Conservation (phyloP, 2,888 invertebrate genomes). For the Sympetrum striolatum region DNA sequence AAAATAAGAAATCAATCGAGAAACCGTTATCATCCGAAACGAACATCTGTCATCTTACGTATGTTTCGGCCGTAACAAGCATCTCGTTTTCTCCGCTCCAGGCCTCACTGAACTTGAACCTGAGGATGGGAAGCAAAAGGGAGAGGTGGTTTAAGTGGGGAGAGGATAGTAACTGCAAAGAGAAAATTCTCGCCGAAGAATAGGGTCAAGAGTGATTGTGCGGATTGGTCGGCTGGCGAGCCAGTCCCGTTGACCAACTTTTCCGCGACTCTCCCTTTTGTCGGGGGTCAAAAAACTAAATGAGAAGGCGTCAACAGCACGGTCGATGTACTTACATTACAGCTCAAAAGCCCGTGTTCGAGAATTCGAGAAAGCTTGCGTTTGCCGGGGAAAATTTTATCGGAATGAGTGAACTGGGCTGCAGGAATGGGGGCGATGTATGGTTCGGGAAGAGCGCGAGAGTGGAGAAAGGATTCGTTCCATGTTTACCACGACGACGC, state of each 20-base stretch:
- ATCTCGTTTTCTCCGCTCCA: neutral
- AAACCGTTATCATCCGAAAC: too few species aligned
- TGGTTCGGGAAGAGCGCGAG: neutral
- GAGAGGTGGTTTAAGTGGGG: neutral
- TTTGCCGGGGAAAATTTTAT: neutral
- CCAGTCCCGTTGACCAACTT: conserved; percentile 14
- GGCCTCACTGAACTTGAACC: conserved; percentile 18
- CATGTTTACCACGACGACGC: too few species aligned
- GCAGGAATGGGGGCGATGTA: neutral
- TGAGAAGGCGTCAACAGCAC: neutral
- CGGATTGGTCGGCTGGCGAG: neutral
- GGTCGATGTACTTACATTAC: neutral
- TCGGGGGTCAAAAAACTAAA: conserved; percentile 17
- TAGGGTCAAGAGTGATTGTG: conserved; percentile 25
- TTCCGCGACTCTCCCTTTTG: neutral
- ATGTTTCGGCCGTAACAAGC: neutral
- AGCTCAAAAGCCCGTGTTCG: neutral
- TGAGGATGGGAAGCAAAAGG: neutral
- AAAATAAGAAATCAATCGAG: too few species aligned
- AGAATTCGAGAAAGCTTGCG: neutral
- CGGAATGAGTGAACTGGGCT: neutral
- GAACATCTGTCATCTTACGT: neutral
- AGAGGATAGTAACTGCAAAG: neutral
- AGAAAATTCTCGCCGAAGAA: conserved; percentile 1
- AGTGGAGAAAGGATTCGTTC: too few species aligned